These are phyloP conservation scores for Hydropotes inermis DNA, from an alignment of 2,113 vertebrate species.

Conservation along the genomic window DNA sequence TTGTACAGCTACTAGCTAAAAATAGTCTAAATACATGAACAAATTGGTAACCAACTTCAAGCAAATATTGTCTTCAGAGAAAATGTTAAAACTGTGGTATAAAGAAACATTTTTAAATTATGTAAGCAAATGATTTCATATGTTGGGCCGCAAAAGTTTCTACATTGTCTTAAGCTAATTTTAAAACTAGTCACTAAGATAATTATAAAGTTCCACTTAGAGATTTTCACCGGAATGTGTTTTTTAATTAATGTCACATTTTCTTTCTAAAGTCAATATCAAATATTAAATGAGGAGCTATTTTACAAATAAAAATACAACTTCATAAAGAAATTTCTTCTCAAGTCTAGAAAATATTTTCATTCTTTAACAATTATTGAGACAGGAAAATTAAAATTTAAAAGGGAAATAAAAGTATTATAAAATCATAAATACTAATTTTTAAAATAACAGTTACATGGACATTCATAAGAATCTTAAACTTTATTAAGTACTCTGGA, in stretches of 20 bases:
- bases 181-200: not conserved
- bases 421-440: not conserved
- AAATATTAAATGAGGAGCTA: not conserved
- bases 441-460: not conserved
- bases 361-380: not conserved
- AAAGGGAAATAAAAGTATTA: not conserved
- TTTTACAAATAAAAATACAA: constrained; percentile 17
- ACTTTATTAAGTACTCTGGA: not conserved
- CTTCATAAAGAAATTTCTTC: not conserved
- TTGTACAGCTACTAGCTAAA: not conserved
- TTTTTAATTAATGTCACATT: constrained; percentile 1
- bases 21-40: not conserved
- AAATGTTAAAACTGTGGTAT: not conserved
- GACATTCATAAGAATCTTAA: not conserved
- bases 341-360: not conserved
- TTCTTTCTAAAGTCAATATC: not conserved
- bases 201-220: not conserved
- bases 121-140: constrained; percentile 70
- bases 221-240: not conserved
- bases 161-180: not conserved
- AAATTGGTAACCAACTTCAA: not conserved
- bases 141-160: constrained; percentile 45
- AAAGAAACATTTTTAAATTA: constrained; percentile 13
- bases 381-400: not conserved
- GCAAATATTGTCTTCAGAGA: not conserved